Base-by-base conservation (phyloP, 1,140 invertebrate genomes). In the Antheraea mylitta region DNA sequence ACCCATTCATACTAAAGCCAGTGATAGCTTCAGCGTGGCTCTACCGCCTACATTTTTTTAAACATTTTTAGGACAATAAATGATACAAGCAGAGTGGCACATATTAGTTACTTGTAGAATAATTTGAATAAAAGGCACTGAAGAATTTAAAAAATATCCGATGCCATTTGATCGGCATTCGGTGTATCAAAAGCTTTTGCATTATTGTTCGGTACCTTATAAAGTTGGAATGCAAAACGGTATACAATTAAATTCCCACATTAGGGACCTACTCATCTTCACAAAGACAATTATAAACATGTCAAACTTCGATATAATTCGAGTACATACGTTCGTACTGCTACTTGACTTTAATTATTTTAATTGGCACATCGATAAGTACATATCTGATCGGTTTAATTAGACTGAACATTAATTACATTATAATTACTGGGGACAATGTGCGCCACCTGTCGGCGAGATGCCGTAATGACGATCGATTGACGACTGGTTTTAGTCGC, bases 301-400 rank as follows among this genome's bases (percentile, higher is more conserved):
- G 18, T 66, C 65, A 71, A 71, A 72, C 59, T 64, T 65, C 62
- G 66, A 72, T 76, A 74, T 68, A 74, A 73, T 71, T 76, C 65
- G 71, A 73, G 53, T 60, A 30, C 19, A 10, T 11, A 30, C 9
- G 9, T 13, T 30, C 59, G 59, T 60, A 60, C 16, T 58, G 73
- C 76, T 30, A 30, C 22, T 4, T 30, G 22, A 1, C 69, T 77
- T 86, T 86, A 89, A 87, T 85, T 81, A 77, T 75, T 74, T 79
- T 90, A 90, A 88, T 90, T 88, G 86, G 82, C 76, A 83, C 83
- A 87, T 86, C 80, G 87, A 89, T 89, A 87, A 87, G 81, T 72
- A 65, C 67, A 72, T 76, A 88, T 88, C 85, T 87, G 82, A 86
- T 86, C 79, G 74, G 64, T 83, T 82, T 87, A 87, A 88, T 88